Conservation (phyloP, 2,888 invertebrate genomes). For the Sisyra nigra region DNA sequence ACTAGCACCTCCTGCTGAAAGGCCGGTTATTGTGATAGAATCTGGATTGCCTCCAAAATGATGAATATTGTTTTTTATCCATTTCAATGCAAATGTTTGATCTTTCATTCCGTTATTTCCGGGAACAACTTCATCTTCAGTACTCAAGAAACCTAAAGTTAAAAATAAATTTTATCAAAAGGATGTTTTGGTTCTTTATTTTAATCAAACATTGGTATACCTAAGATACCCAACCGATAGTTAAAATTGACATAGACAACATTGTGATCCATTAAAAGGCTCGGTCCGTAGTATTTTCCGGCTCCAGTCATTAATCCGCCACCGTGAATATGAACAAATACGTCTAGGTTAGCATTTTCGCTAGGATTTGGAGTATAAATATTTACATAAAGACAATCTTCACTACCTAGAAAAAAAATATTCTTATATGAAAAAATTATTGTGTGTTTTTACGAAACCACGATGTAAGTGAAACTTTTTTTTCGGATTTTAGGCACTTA, state of each 20-base stretch:
- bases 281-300: constrained; percentile 34
- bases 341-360: constrained; percentile 33
- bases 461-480: too few relatives aligned
- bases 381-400: constrained; percentile 51
- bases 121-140: constrained; percentile 48
- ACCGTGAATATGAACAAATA: constrained; percentile 49
- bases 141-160: constrained; percentile 57
- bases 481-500: too few relatives aligned
- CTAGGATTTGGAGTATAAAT: constrained; percentile 37
- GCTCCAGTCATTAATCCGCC: constrained; percentile 53
- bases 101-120: constrained; percentile 62
- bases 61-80: constrained; percentile 50
- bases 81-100: constrained; percentile 50
- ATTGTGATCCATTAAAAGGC: constrained; percentile 43
- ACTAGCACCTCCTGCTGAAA: constrained; percentile 60
- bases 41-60: constrained; percentile 56
- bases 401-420: constrained; percentile 35
- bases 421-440: too few relatives aligned
- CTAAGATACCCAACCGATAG: constrained; percentile 55
- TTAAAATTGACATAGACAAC: constrained; percentile 51
- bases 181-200: constrained; percentile 3
- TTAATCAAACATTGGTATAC: constrained; percentile 23
- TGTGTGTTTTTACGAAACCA: too few relatives aligned
- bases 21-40: constrained; percentile 48
- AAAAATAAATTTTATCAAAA: constrained; percentile 9